Base-by-base conservation (phyloP, 2,888 invertebrate species). In the Galeopsomyia nigrocyanea region DNA sequence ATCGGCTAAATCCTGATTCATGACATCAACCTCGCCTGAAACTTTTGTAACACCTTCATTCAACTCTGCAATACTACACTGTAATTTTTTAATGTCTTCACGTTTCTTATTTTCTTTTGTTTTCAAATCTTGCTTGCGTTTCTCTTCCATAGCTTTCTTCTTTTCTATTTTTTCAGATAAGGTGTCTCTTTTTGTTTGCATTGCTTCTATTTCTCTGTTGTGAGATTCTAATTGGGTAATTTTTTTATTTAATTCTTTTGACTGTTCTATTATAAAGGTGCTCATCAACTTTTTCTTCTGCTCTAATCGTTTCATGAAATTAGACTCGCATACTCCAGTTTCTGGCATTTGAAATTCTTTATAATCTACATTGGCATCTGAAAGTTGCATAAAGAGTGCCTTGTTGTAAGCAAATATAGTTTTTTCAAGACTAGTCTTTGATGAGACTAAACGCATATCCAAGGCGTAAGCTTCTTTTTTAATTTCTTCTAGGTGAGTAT, bases 341-440 rank as follows among this genome's bases (percentile, higher is more conserved):
- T 83, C 82, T 9, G 84, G 85, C 68, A 84, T 77, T 57, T 79
- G 79, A 3, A 83, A 73, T 22, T 82, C 77, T 53, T 82, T 76
- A 16, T 80, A 46, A 76, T 82, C 74, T 1, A 78, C 58, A 5
- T 65, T 77, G 17, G 74, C 61, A 31, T 78, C 77, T 19, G 72
- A 77, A 14, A 80, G 60, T 71, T 79, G 76, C 77, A 81, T 75
- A 39, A 83, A 78, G 61, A 85, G 78, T 31, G 82, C 79, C 58
- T 82, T 81, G 65, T 85, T 85, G 47, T 83, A 84, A 5, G 78
- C 78, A 17, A 83, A 71, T 49, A 85, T 72, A 3, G 77, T 68
- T 77, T 83, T 83, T 26, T 77, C 79, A 16, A 85, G 75, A 73
- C 78, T 80, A 50, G 78, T 80, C 62, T 79, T 81, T 21, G 76